phyloP scores from a whole-genome alignment of 2,888 invertebrate genomes.

The Altica lythri region DNA sequence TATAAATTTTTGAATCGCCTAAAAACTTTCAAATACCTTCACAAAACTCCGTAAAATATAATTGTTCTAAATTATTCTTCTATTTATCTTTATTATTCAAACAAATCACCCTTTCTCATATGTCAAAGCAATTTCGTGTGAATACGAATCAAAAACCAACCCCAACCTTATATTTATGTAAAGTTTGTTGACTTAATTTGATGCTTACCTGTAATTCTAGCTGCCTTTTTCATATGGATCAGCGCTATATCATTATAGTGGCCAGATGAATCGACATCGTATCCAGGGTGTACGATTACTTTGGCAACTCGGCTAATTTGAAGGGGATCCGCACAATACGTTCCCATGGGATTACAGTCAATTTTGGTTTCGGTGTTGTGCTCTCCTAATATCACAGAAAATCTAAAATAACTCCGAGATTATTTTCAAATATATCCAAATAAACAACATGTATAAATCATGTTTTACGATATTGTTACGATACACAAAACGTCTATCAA shows the following conservation, averaged over 20 bases:
- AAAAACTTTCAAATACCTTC: too few relatives aligned
- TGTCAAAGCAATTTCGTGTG: neutral
- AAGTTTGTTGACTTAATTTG: neutral
- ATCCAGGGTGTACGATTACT: conserved; percentile 56
- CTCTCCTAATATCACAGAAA: conserved; percentile 57
- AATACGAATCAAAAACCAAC: too few relatives aligned
- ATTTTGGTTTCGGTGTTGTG: conserved; percentile 56
- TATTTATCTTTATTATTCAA: too few relatives aligned
- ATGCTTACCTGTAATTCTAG: conserved; percentile 56
- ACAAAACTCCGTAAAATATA: too few relatives aligned
- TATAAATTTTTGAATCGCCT: too few relatives aligned
- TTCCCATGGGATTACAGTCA: conserved; percentile 56
- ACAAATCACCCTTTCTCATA: neutral
- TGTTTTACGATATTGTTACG: too few relatives aligned
- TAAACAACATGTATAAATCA: too few relatives aligned
- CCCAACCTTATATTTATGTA: too few relatives aligned
- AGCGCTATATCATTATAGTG: conserved; percentile 59
- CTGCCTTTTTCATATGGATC: conserved; percentile 54
- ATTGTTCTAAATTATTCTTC: too few relatives aligned
- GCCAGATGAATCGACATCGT: conserved; percentile 46
- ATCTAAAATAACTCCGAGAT: too few relatives aligned
- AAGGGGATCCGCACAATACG: conserved; percentile 55
- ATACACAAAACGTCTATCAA: too few relatives aligned
- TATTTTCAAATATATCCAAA: too few relatives aligned
- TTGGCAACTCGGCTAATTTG: conserved; percentile 55